Base-by-base conservation (phyloP, 2,113 vertebrate species). In the Noturus placidus region DNA sequence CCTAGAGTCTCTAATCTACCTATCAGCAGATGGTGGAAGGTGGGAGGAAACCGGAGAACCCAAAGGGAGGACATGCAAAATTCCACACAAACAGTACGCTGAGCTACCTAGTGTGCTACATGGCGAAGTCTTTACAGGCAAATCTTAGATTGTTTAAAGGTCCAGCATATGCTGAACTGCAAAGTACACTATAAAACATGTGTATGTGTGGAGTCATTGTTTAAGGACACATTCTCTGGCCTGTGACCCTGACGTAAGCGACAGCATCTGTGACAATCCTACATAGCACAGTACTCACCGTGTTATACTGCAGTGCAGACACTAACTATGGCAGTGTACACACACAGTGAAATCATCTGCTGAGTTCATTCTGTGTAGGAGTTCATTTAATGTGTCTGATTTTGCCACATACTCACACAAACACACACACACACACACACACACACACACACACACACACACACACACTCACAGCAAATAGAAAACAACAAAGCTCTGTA, bases 401-500 rank as follows among this genome's bases (percentile, higher is more conserved):
- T 57, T 72, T 7, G 50, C 50, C 0, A 65, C 30, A 56, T 50
- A 70, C 42, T 63, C 86, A 82, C 38, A 74, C 42, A 61, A 83
- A 81, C 19, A 46, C 42, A 46, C 42, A 46, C 46, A 46, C 46
- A 46, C 46, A 46, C 46, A 46, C 46, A 46, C 46, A 46, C 46
- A 50, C 46, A 50, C 46, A 50, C 46, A 50, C 46, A 50, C 38
- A 42, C 38, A 42, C 38, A 42, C 38, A 42, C 38, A 42, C 38
- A 42, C 38, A 42, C 38, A 42, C 38, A 42, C 38, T n/a, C n/a
- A n/a, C 5, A 59, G 33, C 52, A 85, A 85, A 85, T 35, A 61
- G 86, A 70, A 82, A 79, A 87, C 35, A 81, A 82, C 65, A 81
- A 81, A 81, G 86, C 77, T 54, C 63, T 42, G 78, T 10, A 11